Conservation (phyloP, 2,888 invertebrate genomes). For the Emmelina monodactyla region DNA sequence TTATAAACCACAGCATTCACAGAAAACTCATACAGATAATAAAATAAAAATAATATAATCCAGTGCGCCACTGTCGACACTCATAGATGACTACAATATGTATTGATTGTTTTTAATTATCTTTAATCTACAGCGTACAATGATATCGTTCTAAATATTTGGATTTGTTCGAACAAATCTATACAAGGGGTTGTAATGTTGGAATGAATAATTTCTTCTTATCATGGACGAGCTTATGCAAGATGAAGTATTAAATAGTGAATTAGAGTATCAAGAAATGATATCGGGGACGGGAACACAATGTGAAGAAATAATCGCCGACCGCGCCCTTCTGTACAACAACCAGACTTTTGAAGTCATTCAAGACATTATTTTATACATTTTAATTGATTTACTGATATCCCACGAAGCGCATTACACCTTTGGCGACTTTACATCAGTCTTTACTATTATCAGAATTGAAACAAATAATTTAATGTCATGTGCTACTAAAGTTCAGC, state of each 20-base stretch:
- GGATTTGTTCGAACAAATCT: too few relatives aligned
- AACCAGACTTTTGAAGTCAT: too few relatives aligned
- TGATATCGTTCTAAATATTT: constrained; percentile 16
- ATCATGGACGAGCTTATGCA: constrained; percentile 10
- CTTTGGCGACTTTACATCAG: too few relatives aligned
- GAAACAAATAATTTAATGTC: too few relatives aligned
- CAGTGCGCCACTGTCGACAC: too few relatives aligned
- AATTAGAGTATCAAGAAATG: constrained; percentile 16
- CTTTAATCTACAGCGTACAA: constrained; percentile 36
- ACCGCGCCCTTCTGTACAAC: constrained; percentile 37
- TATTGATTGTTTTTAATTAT: neutral
- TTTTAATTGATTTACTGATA: too few relatives aligned
- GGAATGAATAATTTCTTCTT: constrained; percentile 39
- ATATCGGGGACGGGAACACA: constrained; percentile 61
- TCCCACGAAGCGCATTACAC: too few relatives aligned
- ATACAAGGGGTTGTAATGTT: constrained; percentile 29
- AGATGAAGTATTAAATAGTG: constrained; percentile 13
- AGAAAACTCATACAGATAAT: too few relatives aligned
- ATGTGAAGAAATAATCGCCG: constrained; percentile 24
- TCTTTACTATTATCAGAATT: too few relatives aligned
- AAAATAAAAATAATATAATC: too few relatives aligned
- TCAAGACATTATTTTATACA: too few relatives aligned
- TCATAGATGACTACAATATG: constrained; percentile 22
- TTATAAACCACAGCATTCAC: constrained; percentile 33
- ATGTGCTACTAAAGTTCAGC: too few relatives aligned